Percentiles rank a stretch among this genome's conserved stretches.
Conservation (phyloP, 2,113 vertebrate species). For the Rhadina sibilatrix region DNA sequence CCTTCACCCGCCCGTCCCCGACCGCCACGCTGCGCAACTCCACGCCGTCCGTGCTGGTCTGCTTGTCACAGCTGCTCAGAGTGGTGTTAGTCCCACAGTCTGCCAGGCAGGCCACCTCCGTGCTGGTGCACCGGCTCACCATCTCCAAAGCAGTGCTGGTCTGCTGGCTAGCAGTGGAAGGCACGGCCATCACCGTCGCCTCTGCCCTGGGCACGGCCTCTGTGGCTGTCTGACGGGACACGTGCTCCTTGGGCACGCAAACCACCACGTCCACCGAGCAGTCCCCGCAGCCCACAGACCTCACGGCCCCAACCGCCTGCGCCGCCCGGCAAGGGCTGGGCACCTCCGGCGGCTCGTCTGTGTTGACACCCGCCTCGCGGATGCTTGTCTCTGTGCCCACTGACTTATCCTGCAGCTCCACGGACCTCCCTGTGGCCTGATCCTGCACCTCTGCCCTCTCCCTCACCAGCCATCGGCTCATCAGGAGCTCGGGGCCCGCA, state of each 20-base stretch:
- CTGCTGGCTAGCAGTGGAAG: slow-evolving; percentile 70
- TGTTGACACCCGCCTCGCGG: slow-evolving; percentile 82
- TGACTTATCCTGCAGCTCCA: slow-evolving; percentile 68
- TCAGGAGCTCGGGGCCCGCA: slow-evolving; percentile 80
- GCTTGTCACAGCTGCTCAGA: slow-evolving; percentile 76
- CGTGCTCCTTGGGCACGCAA: slow-evolving; percentile 55
- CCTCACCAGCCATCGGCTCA: slow-evolving; percentile 83
- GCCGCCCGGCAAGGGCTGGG: slow-evolving; percentile 18
- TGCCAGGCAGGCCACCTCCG: slow-evolving; percentile 20
- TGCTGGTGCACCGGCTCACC: slow-evolving; percentile 80
- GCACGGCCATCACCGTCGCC: slow-evolving; percentile 75
- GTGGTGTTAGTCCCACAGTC: slow-evolving; percentile 81
- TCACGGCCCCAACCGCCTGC: slow-evolving; percentile 36
- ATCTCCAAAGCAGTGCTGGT: slow-evolving; percentile 76
- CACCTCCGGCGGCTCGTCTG: slow-evolving; percentile 64
- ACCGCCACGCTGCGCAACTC: slow-evolving; percentile 82
- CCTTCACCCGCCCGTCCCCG: slow-evolving; percentile 91
- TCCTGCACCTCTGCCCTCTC: slow-evolving; percentile 77
- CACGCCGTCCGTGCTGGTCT: slow-evolving; percentile 79
- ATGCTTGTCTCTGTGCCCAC: slow-evolving; percentile 72
- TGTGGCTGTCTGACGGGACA: slow-evolving; percentile 74
- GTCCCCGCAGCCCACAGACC: slow-evolving; percentile 86
- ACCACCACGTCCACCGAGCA: slow-evolving; percentile 80
- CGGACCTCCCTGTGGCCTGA: slow-evolving; percentile 59
- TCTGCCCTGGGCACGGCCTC: slow-evolving; percentile 72